Evolutionary conservation across 2,888 invertebrate species (phyloP).

Genomic region (Atethmia centrago): DNA sequence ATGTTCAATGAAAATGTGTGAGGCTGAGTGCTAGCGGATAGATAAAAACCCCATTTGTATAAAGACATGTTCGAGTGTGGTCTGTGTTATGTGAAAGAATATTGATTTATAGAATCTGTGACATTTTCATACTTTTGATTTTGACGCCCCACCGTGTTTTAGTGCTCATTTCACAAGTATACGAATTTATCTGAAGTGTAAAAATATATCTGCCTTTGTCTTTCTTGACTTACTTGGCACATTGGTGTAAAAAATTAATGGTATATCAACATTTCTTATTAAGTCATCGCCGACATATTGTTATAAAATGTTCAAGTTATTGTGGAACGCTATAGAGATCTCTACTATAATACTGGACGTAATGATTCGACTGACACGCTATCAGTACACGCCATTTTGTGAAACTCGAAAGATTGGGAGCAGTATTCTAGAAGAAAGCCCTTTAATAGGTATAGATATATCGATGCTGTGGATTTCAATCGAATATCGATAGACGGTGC

Average conservation of each 20-base stretch:
- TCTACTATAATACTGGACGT: slow-evolving; percentile 29
- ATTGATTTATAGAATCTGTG: slow-evolving; percentile 60
- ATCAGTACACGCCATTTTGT: slow-evolving; percentile 29
- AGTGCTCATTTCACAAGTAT: slow-evolving; percentile 47
- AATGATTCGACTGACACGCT: slow-evolving; percentile 40
- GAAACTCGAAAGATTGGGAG: slow-evolving; percentile 39
- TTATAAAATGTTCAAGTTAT: slow-evolving; percentile 33
- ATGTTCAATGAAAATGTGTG: slow-evolving; percentile 80
- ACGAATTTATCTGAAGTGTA: slow-evolving; percentile 51
- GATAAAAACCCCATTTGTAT: slow-evolving; percentile 67
- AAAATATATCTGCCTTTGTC: slow-evolving; percentile 9
- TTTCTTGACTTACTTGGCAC: slow-evolving; percentile 8
- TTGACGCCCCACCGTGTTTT: slow-evolving; percentile 17
- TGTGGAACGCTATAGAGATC: slow-evolving; percentile 26
- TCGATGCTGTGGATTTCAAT: slow-evolving; percentile 44
- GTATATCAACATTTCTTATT: slow-evolving; percentile 13
- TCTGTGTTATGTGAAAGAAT: slow-evolving; percentile 50
- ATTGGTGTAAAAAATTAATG: neutral
- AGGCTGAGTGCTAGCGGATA: slow-evolving; percentile 67
- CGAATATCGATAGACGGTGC: slow-evolving; percentile 41
- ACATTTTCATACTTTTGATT: slow-evolving; percentile 50
- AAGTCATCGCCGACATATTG: slow-evolving; percentile 16
- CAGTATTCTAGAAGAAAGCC: slow-evolving; percentile 40
- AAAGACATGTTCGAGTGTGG: slow-evolving; percentile 53
- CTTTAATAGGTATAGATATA: slow-evolving; percentile 43